These are phyloP conservation scores for Selenia dentaria DNA, from an alignment of 2,888 invertebrate genomes.

Conservation along the genomic window DNA sequence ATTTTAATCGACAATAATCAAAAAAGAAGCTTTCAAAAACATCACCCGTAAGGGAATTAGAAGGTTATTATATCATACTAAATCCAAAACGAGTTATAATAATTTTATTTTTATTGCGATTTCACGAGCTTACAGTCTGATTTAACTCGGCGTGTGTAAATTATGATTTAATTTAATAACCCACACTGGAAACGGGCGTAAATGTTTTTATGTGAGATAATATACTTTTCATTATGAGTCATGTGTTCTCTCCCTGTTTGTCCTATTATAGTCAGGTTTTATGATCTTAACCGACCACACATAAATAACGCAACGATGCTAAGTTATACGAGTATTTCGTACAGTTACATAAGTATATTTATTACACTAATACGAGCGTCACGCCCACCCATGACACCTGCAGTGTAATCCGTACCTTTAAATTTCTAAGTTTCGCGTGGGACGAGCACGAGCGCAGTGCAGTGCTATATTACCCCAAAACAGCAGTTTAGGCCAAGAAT, in stretches of 20 bases:
- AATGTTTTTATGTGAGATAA: constrained; percentile 80
- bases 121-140: constrained; percentile 74
- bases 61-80: constrained; percentile 46
- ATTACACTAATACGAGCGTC: no score
- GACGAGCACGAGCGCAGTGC: no score
- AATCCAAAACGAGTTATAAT: constrained; percentile 63
- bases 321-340: no score
- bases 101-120: constrained; percentile 69
- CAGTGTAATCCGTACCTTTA: no score
- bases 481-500: no score
- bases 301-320: constrained; percentile 5
- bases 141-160: constrained; percentile 77
- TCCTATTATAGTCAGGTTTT: constrained; percentile 62
- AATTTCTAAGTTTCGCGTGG: no score
- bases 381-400: no score
- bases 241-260: constrained; percentile 64
- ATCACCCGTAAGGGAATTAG: constrained; percentile 24
- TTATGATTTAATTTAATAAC: constrained; percentile 82
- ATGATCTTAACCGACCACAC: constrained; percentile 28
- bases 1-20: no score
- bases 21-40: no score
- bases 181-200: constrained; percentile 70
- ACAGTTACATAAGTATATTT: no score
- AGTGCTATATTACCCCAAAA: no score
- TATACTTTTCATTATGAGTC: constrained; percentile 79